These are phyloP conservation scores for Pachycephala philippinensis DNA, from an alignment of 2,113 vertebrate species.

Conservation along the genomic window DNA sequence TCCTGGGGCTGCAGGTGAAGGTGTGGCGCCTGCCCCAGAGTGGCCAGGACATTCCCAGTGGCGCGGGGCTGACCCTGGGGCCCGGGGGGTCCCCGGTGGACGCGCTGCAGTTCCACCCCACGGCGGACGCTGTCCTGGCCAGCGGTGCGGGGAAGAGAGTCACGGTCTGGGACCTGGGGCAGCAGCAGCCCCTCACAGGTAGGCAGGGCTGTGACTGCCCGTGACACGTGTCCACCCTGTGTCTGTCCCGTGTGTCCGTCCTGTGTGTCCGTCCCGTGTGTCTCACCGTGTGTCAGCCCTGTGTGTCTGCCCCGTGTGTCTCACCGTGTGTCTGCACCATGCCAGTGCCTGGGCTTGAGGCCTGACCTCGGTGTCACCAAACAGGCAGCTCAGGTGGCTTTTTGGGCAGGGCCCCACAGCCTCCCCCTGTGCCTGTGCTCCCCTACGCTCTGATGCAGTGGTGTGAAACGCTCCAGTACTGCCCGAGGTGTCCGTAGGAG, in stretches of 20 bases:
- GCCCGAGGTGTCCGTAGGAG: neutral
- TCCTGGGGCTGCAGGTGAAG: conserved; percentile 79
- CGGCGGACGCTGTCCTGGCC: conserved; percentile 77
- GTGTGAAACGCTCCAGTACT: accelerated
- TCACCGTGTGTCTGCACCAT: accelerated
- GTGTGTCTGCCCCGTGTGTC: accelerated
- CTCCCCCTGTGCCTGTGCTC: accelerated
- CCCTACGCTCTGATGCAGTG: accelerated
- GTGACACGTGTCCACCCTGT: neutral
- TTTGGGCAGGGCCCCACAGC: neutral
- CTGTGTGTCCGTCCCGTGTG: accelerated
- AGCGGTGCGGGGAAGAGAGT: conserved; percentile 51
- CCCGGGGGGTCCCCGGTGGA: conserved; percentile 68
- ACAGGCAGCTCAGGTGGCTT: neutral
- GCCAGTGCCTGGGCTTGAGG: neutral
- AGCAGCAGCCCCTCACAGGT: conserved; percentile 82
- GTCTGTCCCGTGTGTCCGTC: accelerated
- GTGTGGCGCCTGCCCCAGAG: conserved; percentile 80
- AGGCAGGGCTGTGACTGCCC: neutral
- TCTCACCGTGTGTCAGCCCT: accelerated
- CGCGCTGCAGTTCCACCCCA: conserved; percentile 85
- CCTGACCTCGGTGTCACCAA: accelerated
- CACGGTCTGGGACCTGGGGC: conserved; percentile 82
- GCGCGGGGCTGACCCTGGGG: conserved; percentile 69
- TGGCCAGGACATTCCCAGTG: conserved; percentile 55